phyloP scores from a whole-genome alignment of 2,113 vertebrate species.

The Grantiella picta region DNA sequence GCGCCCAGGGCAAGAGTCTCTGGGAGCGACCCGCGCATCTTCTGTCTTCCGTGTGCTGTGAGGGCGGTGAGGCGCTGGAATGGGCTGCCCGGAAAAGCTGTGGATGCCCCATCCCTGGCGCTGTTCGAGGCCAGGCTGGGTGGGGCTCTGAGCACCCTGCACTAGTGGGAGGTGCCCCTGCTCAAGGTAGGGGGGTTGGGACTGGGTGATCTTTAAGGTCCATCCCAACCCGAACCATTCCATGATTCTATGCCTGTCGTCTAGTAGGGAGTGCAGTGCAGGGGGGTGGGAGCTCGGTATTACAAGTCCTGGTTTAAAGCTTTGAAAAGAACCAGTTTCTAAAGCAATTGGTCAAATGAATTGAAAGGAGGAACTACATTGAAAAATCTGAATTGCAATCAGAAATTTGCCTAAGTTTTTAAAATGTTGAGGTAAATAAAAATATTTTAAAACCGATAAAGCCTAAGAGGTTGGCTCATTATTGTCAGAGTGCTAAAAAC shows the following conservation, averaged over 20 bases:
- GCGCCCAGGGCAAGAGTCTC: background rate
- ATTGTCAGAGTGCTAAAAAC: background rate
- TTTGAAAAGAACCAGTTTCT: background rate
- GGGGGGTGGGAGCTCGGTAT: accelerated
- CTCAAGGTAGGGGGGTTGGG: background rate
- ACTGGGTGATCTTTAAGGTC: background rate
- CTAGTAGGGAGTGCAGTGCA: accelerated
- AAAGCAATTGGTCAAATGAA: background rate
- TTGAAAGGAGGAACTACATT: background rate
- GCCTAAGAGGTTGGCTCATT: background rate
- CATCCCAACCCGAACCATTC: background rate
- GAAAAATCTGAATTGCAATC: background rate
- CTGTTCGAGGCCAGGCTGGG: background rate
- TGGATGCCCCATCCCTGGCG: background rate
- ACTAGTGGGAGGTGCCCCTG: background rate
- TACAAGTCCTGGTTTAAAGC: background rate
- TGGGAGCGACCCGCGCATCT: background rate
- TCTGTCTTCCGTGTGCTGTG: background rate
- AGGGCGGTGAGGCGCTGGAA: background rate
- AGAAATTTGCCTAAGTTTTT: background rate
- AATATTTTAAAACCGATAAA: background rate
- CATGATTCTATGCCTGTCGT: accelerated
- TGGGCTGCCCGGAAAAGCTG: background rate
- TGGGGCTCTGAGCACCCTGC: background rate
- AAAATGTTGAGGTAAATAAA: background rate